phyloP scores from a whole-genome alignment of 2,888 invertebrate genomes.

The Dioctria rufipes region DNA sequence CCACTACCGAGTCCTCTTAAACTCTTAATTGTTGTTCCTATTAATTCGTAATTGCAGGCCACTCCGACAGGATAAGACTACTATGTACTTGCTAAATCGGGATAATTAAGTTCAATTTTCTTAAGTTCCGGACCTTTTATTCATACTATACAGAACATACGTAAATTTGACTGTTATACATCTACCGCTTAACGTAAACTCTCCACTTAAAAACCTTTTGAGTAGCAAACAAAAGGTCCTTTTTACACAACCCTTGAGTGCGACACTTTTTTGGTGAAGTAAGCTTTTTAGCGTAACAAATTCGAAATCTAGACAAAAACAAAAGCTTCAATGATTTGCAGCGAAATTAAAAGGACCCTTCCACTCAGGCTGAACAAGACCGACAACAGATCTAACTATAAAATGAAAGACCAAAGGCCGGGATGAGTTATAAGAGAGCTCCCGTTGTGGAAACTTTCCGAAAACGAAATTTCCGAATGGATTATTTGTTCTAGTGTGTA shows the following conservation, averaged over 20 bases:
- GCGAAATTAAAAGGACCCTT: constrained; percentile 36
- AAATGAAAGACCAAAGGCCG: not conserved
- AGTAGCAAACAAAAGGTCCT: constrained; percentile 44
- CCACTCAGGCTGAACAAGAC: constrained; percentile 13
- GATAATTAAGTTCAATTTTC: constrained; percentile 59
- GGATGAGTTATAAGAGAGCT: not conserved
- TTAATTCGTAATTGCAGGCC: constrained; percentile 4
- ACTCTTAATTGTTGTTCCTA: not conserved
- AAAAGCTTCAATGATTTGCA: constrained; percentile 41
- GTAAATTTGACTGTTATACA: constrained; percentile 31
- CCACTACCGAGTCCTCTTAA: no score
- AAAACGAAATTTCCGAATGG: constrained; percentile 29
- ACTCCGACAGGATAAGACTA: constrained; percentile 56
- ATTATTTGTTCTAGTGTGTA: no score
- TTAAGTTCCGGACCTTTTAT: constrained; percentile 49
- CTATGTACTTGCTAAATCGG: constrained; percentile 51
- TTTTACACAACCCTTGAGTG: constrained; percentile 27
- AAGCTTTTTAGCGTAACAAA: constrained; percentile 46
- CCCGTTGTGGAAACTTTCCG: constrained; percentile 8
- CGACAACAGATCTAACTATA: constrained; percentile 3
- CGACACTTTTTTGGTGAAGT: constrained; percentile 48
- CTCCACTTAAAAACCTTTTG: constrained; percentile 43
- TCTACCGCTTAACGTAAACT: constrained; percentile 22
- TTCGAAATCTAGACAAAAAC: constrained; percentile 48
- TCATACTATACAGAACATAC: not conserved